Evolutionary conservation across 2,888 invertebrate genomes (phyloP).

Genomic region (Archips xylosteana): DNA sequence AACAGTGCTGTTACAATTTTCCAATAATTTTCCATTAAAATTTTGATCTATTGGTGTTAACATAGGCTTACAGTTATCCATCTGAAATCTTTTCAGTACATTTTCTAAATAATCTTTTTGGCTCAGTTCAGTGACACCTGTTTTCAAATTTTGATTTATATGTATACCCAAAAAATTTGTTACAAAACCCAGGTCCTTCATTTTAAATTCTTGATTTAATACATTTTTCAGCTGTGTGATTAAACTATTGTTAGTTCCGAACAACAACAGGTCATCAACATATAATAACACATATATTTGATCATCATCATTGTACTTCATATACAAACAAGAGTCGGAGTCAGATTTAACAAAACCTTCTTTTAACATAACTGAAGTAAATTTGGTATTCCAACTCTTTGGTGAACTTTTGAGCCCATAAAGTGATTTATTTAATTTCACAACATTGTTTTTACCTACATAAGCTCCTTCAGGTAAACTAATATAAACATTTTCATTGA

Average conservation of each 20-base stretch:
- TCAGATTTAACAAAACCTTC: slow-evolving; percentile 36
- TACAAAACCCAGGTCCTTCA: slow-evolving; percentile 44
- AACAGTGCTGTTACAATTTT: not conserved
- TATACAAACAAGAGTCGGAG: slow-evolving; percentile 39
- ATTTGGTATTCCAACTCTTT: slow-evolving; percentile 41
- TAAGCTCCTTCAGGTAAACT: slow-evolving; percentile 41
- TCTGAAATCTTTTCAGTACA: not conserved
- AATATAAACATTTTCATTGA: slow-evolving; percentile 25
- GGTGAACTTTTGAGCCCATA: slow-evolving; percentile 42
- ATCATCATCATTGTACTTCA: slow-evolving; percentile 17
- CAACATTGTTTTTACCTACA: slow-evolving; percentile 29
- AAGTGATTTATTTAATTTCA: slow-evolving; percentile 42
- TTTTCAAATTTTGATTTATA: slow-evolving; percentile 43
- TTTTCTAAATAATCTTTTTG: slow-evolving; percentile 41
- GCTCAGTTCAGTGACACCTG: slow-evolving; percentile 35
- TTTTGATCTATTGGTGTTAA: not conserved
- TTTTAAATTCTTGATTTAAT: slow-evolving; percentile 44
- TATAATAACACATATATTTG: slow-evolving; percentile 38
- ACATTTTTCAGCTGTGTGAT: slow-evolving; percentile 6
- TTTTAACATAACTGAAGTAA: slow-evolving; percentile 33
- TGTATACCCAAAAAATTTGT: slow-evolving; percentile 44
- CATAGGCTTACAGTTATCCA: not conserved
- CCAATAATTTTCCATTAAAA: not conserved
- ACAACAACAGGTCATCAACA: slow-evolving; percentile 38
- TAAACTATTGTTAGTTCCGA: slow-evolving; percentile 29